Conservation (phyloP, 2,113 vertebrate species). For the Antechinus flavipes region DNA sequence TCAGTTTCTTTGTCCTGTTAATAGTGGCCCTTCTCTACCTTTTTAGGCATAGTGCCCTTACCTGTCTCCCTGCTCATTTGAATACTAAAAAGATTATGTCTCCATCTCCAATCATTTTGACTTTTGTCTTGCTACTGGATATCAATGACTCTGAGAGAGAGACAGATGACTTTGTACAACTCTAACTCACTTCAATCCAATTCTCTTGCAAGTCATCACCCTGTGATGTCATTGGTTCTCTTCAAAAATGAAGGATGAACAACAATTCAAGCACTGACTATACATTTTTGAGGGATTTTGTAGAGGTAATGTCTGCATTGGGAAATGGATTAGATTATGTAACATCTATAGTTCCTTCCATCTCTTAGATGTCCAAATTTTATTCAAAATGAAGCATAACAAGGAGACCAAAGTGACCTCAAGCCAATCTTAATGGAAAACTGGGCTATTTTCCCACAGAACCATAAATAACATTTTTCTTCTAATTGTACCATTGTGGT, state of each 20-base stretch:
- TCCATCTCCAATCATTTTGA: too few species aligned
- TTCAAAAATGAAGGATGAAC: not conserved
- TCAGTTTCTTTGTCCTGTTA: not conserved
- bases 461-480: conserved; percentile 32
- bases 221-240: too few species aligned
- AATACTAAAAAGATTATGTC: too few species aligned
- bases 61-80: too few species aligned
- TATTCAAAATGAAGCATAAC: not conserved
- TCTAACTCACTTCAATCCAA: too few species aligned
- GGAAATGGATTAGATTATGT: not conserved
- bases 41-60: not conserved
- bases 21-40: not conserved
- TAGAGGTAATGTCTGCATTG: not conserved
- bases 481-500: conserved; percentile 34
- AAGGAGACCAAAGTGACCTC: not conserved
- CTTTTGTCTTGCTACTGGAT: too few species aligned
- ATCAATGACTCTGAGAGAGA: too few species aligned
- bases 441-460: not conserved
- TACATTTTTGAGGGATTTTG: not conserved
- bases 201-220: too few species aligned
- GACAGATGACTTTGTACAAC: too few species aligned
- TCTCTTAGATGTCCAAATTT: not conserved
- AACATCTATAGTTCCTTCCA: not conserved
- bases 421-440: conserved; percentile 37
- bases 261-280: not conserved